Evolutionary conservation across 1,140 invertebrate species (phyloP).

Genomic region (Parasteatoda tepidariorum): DNA sequence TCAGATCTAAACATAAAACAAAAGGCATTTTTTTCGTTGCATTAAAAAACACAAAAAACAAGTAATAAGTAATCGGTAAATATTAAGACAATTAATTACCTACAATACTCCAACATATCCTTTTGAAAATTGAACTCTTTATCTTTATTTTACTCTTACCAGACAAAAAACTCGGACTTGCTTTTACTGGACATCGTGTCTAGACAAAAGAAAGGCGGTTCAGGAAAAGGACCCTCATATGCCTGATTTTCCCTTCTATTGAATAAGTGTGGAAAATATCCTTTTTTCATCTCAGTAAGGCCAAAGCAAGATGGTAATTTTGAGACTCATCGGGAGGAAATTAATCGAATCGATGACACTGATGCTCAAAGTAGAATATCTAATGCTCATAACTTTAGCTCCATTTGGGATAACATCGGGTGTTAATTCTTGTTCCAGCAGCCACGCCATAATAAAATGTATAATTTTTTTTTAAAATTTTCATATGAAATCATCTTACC

Average conservation of each 20-base stretch:
- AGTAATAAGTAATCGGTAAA: no score
- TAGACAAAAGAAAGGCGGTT: neutral
- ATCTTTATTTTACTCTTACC: neutral
- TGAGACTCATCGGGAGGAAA: slow-evolving; percentile 14
- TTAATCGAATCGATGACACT: slow-evolving; percentile 34
- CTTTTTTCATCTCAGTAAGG: neutral
- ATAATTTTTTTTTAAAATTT: neutral
- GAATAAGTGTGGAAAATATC: slow-evolving; percentile 6
- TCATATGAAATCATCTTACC: neutral
- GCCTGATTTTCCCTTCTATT: neutral
- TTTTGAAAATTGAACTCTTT: no score
- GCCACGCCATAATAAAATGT: neutral
- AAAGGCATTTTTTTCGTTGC: no score
- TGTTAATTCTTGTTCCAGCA: neutral
- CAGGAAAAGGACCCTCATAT: neutral
- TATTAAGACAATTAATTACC: no score
- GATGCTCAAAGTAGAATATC: neutral
- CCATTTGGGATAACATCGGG: slow-evolving; percentile 40
- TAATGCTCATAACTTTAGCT: slow-evolving; percentile 8
- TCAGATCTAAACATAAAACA: slow-evolving; percentile 38
- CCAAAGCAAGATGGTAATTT: neutral
- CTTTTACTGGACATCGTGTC: neutral
- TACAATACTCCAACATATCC: no score
- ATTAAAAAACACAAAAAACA: no score
- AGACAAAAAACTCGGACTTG: neutral